phyloP scores from a whole-genome alignment of 2,113 vertebrate genomes.

The Thunnus thynnus region DNA sequence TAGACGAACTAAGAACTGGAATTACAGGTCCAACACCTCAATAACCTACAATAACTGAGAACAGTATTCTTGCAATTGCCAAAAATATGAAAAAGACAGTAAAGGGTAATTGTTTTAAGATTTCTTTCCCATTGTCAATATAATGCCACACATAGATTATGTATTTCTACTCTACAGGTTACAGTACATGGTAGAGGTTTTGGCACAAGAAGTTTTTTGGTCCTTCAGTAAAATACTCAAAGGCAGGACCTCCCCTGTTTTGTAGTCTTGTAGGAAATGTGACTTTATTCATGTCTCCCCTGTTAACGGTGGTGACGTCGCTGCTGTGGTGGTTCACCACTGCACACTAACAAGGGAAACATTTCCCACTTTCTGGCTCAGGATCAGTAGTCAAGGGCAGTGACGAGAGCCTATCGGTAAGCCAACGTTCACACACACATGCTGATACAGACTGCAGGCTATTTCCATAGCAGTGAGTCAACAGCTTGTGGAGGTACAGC shows the following conservation, averaged over 20 bases:
- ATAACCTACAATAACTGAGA: no score
- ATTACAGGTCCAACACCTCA: no score
- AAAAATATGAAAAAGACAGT: no score
- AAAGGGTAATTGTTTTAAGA: no score
- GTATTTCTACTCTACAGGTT: neutral
- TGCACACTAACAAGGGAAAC: neutral
- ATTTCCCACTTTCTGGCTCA: conserved; percentile 17
- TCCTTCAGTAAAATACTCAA: neutral
- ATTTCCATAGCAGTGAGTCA: conserved; percentile 67
- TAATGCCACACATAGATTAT: no score
- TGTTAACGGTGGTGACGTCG: neutral
- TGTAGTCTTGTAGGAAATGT: neutral
- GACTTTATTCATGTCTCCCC: conserved; percentile 32
- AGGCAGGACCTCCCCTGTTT: neutral
- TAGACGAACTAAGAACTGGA: no score
- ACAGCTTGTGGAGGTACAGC: conserved; percentile 33
- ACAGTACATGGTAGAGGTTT: neutral
- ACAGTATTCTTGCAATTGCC: no score
- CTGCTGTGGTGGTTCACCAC: neutral
- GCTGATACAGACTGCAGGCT: conserved; percentile 20
- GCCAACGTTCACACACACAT: conserved; percentile 18
- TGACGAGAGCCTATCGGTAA: conserved; percentile 9
- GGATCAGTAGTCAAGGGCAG: conserved; percentile 13
- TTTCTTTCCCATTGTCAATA: no score
- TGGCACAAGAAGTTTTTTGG: neutral